Evolutionary conservation across 2,888 invertebrate species (phyloP).

Genomic region (Ganaspis brasiliensis): DNA sequence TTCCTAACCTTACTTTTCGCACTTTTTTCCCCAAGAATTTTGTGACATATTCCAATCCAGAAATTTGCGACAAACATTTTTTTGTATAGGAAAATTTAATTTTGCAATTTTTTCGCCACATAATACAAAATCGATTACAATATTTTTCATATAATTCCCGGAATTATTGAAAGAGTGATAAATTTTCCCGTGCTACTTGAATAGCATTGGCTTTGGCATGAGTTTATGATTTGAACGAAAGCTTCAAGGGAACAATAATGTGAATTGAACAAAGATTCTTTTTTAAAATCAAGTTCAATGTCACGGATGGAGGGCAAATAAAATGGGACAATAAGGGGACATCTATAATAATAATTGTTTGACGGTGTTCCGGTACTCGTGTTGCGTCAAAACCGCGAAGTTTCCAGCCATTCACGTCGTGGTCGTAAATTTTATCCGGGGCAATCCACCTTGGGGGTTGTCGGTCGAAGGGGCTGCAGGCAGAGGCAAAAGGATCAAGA

Average conservation of each 20-base stretch:
- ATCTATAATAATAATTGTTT: constrained; percentile 62
- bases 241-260: constrained; percentile 9
- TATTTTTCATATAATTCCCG: neutral
- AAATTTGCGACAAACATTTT: no score
- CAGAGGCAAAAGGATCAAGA: constrained; percentile 75
- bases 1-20: no score
- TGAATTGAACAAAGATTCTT: constrained; percentile 21
- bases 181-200: no score
- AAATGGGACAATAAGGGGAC: constrained; percentile 54
- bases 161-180: neutral
- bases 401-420: constrained; percentile 57
- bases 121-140: no score
- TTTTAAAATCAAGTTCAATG: constrained; percentile 52
- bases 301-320: constrained; percentile 60
- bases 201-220: neutral
- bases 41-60: no score
- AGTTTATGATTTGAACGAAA: constrained; percentile 25
- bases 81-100: no score
- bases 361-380: constrained; percentile 63
- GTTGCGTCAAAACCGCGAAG: constrained; percentile 68
- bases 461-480: constrained; percentile 65
- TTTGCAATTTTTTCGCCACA: no score
- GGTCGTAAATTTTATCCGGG: constrained; percentile 75
- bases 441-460: constrained; percentile 71
- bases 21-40: no score